Evolutionary conservation across 2,113 vertebrate species (phyloP).

Genomic region (Scopus umbretta): DNA sequence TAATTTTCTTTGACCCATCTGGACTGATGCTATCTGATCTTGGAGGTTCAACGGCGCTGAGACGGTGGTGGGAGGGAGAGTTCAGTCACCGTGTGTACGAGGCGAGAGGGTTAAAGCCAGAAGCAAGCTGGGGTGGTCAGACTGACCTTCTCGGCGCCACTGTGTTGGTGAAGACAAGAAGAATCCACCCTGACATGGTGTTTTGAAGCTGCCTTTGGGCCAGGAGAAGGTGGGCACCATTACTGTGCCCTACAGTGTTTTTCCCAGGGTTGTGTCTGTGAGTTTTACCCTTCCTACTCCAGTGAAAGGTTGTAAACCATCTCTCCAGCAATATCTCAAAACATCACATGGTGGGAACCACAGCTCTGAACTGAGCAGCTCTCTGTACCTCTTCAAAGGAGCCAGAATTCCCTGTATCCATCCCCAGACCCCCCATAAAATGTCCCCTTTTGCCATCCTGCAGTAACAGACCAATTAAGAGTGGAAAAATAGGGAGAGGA

Average conservation of each 20-base stretch:
- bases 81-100: not conserved
- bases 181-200: not conserved
- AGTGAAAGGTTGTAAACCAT: not conserved
- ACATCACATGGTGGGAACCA: not conserved
- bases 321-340: not conserved
- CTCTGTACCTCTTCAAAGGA: not conserved
- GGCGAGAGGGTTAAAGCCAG: not conserved
- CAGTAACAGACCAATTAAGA: not conserved
- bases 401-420: not conserved
- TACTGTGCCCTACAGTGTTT: not conserved
- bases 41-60: fast-evolving
- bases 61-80: not conserved
- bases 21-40: not conserved
- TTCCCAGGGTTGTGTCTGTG: not conserved
- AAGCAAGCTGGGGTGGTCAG: not conserved
- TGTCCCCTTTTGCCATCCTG: not conserved
- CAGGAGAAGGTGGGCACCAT: not conserved
- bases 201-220: not conserved
- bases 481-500: not conserved
- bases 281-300: not conserved
- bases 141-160: not conserved
- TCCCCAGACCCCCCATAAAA: not conserved
- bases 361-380: not conserved
- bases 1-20: not conserved
- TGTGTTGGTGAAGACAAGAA: not conserved